A percentile compares a stretch with the other conserved stretches of the same genome.
phyloP scores from a whole-genome alignment of 1,140 invertebrate species.

The Cherax quadricarinatus region DNA sequence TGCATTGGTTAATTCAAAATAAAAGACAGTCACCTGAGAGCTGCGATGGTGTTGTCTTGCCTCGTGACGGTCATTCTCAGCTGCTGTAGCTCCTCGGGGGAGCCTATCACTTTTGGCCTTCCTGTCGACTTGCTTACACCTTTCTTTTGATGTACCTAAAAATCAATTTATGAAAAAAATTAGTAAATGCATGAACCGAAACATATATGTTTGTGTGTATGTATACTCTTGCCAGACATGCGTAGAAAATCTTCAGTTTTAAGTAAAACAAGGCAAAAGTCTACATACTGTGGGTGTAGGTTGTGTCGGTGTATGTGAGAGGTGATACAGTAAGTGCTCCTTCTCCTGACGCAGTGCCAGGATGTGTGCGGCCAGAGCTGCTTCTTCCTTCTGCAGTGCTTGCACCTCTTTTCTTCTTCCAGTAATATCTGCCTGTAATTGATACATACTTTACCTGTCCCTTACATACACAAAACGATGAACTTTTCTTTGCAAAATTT shows the following conservation, averaged over 20 bases:
- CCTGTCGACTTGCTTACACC: background rate
- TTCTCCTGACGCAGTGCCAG: slow-evolving; percentile 54
- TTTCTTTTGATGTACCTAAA: background rate
- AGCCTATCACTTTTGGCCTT: background rate
- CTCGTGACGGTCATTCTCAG: slow-evolving; percentile 13
- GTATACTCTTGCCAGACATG: no score
- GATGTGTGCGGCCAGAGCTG: slow-evolving; percentile 54
- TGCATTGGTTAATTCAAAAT: no score
- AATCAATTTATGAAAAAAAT: background rate
- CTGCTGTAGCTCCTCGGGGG: slow-evolving; percentile 16
- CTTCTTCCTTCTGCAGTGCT: slow-evolving; percentile 54
- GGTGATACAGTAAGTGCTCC: slow-evolving; percentile 55
- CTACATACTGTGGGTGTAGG: background rate
- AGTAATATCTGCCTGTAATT: slow-evolving; percentile 24
- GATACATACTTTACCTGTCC: background rate
- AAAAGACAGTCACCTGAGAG: slow-evolving; percentile 8
- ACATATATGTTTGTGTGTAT: background rate
- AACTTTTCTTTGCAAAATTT: background rate
- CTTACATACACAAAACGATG: background rate
- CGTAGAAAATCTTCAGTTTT: no score
- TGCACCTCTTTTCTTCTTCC: slow-evolving; percentile 40
- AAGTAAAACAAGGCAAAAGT: no score
- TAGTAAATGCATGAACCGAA: background rate
- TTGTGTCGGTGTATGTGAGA: slow-evolving; percentile 11
- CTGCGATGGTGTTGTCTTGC: slow-evolving; percentile 40